These are phyloP conservation scores for Pangasius sanitwongsei DNA, from an alignment of 2,797 vertebrate genomes.

Conservation along the genomic window DNA sequence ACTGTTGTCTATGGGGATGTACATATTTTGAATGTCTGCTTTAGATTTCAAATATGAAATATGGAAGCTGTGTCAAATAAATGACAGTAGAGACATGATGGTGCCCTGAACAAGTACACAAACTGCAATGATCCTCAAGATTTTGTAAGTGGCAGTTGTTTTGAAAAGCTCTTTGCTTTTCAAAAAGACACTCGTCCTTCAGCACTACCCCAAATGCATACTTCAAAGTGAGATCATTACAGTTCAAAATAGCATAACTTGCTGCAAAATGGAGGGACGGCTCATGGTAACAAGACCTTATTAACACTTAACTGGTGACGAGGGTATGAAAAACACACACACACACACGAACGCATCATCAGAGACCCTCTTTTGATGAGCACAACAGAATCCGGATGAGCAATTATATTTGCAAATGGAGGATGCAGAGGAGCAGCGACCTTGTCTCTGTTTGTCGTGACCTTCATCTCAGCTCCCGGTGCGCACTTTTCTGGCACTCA, in stretches of 20 bases:
- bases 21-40: not conserved
- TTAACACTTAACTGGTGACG: conserved; percentile 31
- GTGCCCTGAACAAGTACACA: not conserved
- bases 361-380: conserved; percentile 49
- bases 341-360: not conserved
- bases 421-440: conserved; percentile 38
- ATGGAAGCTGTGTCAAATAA: not conserved
- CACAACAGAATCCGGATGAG: conserved; percentile 46
- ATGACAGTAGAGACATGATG: too few species aligned
- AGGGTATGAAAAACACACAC: not conserved
- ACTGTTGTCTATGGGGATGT: not conserved
- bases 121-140: not conserved
- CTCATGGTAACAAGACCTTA: conserved; percentile 29
- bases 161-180: not conserved
- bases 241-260: conserved; percentile 38
- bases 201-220: conserved; percentile 5
- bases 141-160: not conserved
- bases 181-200: not conserved
- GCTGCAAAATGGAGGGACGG: conserved; percentile 33
- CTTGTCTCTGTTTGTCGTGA: conserved; percentile 47
- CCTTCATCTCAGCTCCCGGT: conserved; percentile 44
- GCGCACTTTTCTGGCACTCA: conserved; percentile 29
- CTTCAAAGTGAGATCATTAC: conserved; percentile 43
- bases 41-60: not conserved
- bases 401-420: conserved; percentile 58